Evolutionary conservation across 2,113 vertebrate species (phyloP), one percentile per base, ranked within the genome.

Genomic region (Phylloscopus whistleri): DNA sequence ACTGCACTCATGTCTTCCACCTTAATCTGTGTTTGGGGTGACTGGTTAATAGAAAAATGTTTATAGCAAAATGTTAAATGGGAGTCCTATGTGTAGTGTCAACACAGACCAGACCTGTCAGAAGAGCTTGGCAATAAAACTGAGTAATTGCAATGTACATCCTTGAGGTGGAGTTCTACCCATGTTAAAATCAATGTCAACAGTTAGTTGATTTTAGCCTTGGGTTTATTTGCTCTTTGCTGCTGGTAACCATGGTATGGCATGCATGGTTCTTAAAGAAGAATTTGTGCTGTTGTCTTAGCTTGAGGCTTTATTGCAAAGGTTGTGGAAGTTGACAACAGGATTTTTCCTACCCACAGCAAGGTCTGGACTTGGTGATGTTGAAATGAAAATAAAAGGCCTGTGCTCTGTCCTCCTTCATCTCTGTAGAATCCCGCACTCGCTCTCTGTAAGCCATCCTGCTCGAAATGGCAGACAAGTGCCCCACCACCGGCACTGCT

Each of bases 141-240:
- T 46, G 72, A 84, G 44, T 63, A 62, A 69, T 73, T 68, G 72
- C 48, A 59, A 24, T 24, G 44, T 72, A 69, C 37, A 74, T 84
- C 79, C 73, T 84, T 72, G 83, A 74, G 64, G 64, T 72, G 75
- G 73, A 84, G 69, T 68, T 84, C n/a, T 84, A 27, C 56, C 85
- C 16, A 3, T 67, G 56, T 63, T 90, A 79, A 74, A 86, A 83
- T 78, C 8, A 26, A 56, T 80, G 56, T 73, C 73, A 87, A 10
- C 35, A 43, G 35, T 43, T 21, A 44, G 87, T 63, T 91, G 75
- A 77, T 91, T 93, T 91, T 79, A 93, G 59, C 70, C 33, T 55
- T 80, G 82, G 51, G 28, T 90, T 79, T 80, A 37, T 94, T 94
- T 97, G 78, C 70, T 49, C 49, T 94, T 91, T 70, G 67, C 70